These are phyloP conservation scores for Pterobdella sp. DNA, from an alignment of 2,888 invertebrate species.

Conservation along the genomic window DNA sequence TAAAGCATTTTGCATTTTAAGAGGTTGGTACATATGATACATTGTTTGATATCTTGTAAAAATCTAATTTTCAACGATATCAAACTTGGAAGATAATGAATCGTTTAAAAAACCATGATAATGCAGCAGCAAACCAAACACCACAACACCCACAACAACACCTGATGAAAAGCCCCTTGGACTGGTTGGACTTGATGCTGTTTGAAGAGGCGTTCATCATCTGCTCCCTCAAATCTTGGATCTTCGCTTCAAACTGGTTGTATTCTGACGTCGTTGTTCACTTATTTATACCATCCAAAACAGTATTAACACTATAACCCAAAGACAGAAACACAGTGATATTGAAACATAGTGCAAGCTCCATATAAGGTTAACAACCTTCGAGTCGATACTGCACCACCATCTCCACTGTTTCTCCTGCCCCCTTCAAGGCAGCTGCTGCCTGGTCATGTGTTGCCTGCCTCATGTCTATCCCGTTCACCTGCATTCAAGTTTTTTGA, in stretches of 20 bases:
- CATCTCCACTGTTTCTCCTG: slow-evolving; percentile 81
- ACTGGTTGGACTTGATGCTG: slow-evolving; percentile 91
- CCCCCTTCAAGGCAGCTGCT: slow-evolving; percentile 70
- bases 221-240: slow-evolving; percentile 92
- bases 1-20: too few species aligned
- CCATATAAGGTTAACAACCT: slow-evolving; percentile 44
- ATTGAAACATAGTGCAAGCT: not conserved
- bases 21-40: too few species aligned
- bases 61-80: too few species aligned
- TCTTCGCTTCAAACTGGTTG: slow-evolving; percentile 94
- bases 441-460: slow-evolving; percentile 95
- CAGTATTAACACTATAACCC: too few species aligned
- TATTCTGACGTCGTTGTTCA: slow-evolving; percentile 65
- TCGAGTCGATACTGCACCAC: slow-evolving; percentile 91
- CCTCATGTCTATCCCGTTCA: slow-evolving; percentile 78
- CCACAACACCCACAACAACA: too few species aligned
- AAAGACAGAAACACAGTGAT: too few species aligned
- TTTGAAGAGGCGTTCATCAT: slow-evolving; percentile 58
- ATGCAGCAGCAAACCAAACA: too few species aligned
- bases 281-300: not conserved
- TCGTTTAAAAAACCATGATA: too few species aligned
- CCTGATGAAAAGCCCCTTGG: slow-evolving; percentile 80
- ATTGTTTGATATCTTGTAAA: too few species aligned
- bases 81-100: too few species aligned
- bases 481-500: slow-evolving; percentile 44